Conservation (phyloP, 1,140 invertebrate genomes). For the Coptotermes formosanus region DNA sequence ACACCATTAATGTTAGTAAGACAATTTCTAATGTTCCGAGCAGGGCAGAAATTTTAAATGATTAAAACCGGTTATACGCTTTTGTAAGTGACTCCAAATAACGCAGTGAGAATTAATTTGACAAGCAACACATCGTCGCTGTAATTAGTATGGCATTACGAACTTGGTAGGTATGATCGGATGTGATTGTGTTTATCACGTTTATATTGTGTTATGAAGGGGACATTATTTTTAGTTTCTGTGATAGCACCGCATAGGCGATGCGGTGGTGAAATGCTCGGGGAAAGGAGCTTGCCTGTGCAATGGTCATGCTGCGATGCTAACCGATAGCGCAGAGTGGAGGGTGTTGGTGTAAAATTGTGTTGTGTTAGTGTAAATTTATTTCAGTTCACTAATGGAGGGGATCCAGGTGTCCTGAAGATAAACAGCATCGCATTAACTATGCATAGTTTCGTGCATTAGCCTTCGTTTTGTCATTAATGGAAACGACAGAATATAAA, state of each 20-base stretch:
- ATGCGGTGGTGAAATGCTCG: not conserved
- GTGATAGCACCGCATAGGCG: not conserved
- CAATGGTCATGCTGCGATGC: not conserved
- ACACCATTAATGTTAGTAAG: not conserved
- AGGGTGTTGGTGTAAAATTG: conserved; percentile 22
- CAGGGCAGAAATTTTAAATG: not conserved
- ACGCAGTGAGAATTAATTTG: not conserved
- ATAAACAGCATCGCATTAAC: not conserved
- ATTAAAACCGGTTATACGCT: not conserved
- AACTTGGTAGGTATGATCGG: not conserved
- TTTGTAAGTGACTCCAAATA: not conserved
- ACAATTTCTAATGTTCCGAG: not conserved
- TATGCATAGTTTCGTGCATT: not conserved
- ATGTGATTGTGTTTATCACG: too few relatives aligned
- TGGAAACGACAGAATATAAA: conserved; percentile 80
- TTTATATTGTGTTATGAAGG: not conserved
- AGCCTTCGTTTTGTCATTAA: conserved; percentile 28
- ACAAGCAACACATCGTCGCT: not conserved
- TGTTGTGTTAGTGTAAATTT: not conserved
- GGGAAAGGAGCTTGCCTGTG: not conserved
- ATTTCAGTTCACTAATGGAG: conserved; percentile 25
- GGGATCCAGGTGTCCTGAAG: not conserved
- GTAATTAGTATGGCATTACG: not conserved
- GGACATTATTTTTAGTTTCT: not conserved
- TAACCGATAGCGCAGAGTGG: not conserved